Evolutionary conservation across 2,113 vertebrate genomes (phyloP).

Genomic region (Crotalus helleri): DNA sequence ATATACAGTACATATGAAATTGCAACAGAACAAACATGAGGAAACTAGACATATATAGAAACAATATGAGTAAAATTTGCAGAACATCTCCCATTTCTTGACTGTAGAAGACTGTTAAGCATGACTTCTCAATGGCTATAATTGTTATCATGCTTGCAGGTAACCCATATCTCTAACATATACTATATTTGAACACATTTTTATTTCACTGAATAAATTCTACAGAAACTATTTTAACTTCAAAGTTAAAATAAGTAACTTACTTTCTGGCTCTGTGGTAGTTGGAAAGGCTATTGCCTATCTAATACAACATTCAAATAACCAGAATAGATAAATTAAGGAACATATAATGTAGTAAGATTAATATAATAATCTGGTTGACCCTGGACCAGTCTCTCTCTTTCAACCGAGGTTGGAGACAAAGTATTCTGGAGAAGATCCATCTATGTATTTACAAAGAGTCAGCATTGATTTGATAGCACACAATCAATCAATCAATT

Average conservation of each 20-base stretch:
- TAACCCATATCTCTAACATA: background rate
- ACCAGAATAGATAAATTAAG: background rate
- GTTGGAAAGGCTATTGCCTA: background rate
- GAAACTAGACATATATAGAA: background rate
- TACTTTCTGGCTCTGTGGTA: background rate
- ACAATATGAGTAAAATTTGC: background rate
- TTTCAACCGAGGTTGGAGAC: background rate
- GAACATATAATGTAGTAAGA: background rate
- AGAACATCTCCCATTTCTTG: background rate
- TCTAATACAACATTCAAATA: background rate
- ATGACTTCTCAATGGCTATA: background rate
- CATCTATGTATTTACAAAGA: background rate
- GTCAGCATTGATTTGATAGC: background rate
- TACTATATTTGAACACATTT: background rate
- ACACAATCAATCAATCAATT: background rate
- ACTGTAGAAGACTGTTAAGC: background rate
- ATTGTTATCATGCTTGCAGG: background rate
- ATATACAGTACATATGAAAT: background rate
- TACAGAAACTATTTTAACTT: background rate
- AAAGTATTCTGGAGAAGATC: background rate
- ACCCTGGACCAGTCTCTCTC: no score
- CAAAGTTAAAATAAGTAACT: background rate
- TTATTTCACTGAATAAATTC: background rate
- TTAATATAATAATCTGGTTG: background rate
- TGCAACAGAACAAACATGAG: background rate